Conservation (phyloP, 1,140 invertebrate species). For the Brachionus plicatilis region DNA sequence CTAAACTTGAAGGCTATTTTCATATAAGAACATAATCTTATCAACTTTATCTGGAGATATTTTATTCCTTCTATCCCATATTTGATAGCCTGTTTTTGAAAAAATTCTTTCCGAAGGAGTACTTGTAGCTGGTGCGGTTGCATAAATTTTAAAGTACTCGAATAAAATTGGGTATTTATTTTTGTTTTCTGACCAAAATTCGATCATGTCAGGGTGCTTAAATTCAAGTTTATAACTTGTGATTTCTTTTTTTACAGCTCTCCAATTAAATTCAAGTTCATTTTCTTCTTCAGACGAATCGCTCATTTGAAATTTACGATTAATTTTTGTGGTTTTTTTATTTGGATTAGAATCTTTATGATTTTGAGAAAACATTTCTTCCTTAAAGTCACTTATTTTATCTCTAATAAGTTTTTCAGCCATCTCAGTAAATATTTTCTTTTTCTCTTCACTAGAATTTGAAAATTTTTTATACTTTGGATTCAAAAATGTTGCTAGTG, state of each 20-base stretch:
- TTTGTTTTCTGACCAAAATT: background rate
- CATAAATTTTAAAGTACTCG: background rate
- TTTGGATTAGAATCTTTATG: background rate
- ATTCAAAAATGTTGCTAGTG: background rate
- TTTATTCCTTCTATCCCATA: background rate
- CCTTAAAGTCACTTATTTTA: background rate
- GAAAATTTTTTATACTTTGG: slow-evolving; percentile 3
- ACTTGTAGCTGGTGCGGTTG: background rate
- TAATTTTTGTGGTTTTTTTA: background rate
- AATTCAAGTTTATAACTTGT: background rate
- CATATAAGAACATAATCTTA: background rate
- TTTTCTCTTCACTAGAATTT: background rate
- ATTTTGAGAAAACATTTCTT: background rate
- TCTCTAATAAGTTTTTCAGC: background rate
- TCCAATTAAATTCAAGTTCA: background rate
- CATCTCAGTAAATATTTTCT: background rate
- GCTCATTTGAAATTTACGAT: background rate
- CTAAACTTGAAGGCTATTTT: background rate
- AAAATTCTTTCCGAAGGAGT: background rate
- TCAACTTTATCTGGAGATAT: background rate
- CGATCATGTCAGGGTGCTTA: background rate
- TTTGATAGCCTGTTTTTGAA: background rate
- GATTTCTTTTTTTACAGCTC: background rate
- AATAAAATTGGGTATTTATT: background rate
- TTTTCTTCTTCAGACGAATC: background rate